These are phyloP conservation scores for Tipula vernalis DNA, from an alignment of 2,888 invertebrate genomes.

Conservation along the genomic window DNA sequence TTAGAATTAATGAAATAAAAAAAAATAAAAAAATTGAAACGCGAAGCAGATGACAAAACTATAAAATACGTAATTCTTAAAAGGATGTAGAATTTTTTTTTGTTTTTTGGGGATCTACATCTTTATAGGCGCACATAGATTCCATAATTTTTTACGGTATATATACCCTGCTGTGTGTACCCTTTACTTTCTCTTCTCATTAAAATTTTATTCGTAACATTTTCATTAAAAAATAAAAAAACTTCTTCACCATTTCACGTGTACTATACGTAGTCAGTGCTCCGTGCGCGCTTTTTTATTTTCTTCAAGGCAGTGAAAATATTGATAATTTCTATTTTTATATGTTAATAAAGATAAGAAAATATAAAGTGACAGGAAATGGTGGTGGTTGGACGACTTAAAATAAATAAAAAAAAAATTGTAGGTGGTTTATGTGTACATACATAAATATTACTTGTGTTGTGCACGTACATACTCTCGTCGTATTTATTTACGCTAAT, in stretches of 20 bases:
- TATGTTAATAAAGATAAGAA: constrained; percentile 4
- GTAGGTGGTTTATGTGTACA: background rate
- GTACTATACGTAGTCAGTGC: background rate
- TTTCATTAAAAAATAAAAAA: background rate
- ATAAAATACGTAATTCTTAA: background rate
- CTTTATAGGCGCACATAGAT: too few relatives aligned
- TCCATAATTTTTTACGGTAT: too few relatives aligned
- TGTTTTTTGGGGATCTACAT: too few relatives aligned
- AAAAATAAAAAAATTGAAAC: background rate
- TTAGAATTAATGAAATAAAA: background rate
- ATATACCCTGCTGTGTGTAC: background rate
- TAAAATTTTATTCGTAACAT: background rate
- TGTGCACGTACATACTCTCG: background rate
- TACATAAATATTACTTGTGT: background rate
- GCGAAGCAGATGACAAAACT: background rate
- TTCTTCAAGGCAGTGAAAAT: background rate
- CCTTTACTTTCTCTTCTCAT: background rate
- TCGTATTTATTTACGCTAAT: background rate
- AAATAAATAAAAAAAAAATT: background rate
- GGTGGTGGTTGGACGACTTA: background rate
- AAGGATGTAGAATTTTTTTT: background rate
- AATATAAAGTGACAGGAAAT: background rate
- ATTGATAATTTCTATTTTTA: background rate
- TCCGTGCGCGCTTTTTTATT: background rate
- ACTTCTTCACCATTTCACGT: background rate